Percentiles rank a stretch among this genome's conserved stretches.
Evolutionary conservation across 2,888 invertebrate species (phyloP).

Genomic region (Hemaris fuciformis): DNA sequence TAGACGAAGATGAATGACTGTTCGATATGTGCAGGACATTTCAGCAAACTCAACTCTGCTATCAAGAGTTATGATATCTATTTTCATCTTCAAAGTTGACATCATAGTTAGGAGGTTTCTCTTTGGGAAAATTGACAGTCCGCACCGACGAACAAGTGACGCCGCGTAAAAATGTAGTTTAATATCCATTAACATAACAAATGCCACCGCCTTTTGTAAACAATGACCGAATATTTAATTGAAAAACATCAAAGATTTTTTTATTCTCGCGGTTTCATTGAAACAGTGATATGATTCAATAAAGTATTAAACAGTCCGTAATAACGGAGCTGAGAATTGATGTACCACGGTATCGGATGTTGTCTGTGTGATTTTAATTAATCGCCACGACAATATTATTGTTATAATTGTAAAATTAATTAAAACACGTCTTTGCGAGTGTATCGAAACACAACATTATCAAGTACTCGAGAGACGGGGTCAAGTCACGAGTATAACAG

Average conservation of each 20-base stretch:
- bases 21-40: background rate
- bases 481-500: constrained; percentile 63
- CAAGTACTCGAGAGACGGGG: constrained; percentile 48
- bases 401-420: constrained; percentile 45
- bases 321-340: background rate
- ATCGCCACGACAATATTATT: constrained; percentile 27
- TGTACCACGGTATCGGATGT: constrained; percentile 18
- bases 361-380: constrained; percentile 25
- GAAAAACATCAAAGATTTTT: background rate
- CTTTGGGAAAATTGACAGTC: background rate
- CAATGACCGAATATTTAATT: background rate
- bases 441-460: constrained; percentile 43
- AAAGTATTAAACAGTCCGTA: background rate
- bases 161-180: background rate
- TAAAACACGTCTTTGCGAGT: constrained; percentile 36
- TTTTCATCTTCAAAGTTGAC: background rate
- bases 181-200: background rate
- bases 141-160: too few relatives aligned
- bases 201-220: background rate
- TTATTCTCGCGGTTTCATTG: background rate
- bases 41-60: background rate
- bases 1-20: background rate
- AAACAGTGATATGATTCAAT: constrained; percentile 1
- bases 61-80: background rate
- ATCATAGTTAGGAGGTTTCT: background rate